Evolutionary conservation across 2,888 invertebrate species (phyloP), one percentile per base, ranked within the genome.

Genomic region (Drosophila percnosoma): DNA sequence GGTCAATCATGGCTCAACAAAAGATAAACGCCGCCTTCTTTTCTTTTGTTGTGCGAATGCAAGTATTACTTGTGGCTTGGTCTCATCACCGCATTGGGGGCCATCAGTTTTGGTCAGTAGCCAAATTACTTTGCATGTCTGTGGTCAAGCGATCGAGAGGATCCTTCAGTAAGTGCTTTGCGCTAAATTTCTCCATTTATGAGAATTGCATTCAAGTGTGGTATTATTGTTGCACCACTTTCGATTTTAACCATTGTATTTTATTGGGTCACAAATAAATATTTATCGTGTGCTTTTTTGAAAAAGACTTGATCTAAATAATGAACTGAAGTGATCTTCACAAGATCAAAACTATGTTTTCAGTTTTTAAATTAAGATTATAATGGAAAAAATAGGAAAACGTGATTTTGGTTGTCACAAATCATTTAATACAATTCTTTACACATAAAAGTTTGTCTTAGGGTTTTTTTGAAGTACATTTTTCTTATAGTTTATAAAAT

Each of bases 41-140:
- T 49, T 42, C 59, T 60, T 52, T 57, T 66, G 60, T 60, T 67
- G 38, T 31, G 21, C 40, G 29, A 49, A 18, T 24, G 11, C 38
- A 49, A 65, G 15, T n/a, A 4, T 36, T 13, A 40, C 34, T 53
- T 64, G 29, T 52, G 24, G 24, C 45, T 64, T 40, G 31, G 38
- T 27, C 15, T 18, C 45, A 29, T 42, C 59, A 65, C 67, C 63
- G 61, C 70, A 72, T 72, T 69, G 73, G 65, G 59, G 62, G 55
- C 52, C 54, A 62, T 42, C 66, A 54, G 38, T 71, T 52, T 80
- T 62, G 40, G 68, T 52, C 66, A 58, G 59, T 67, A 51, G 55
- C 66, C 62, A 67, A 78, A 68, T 72, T 80, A 7, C 66, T 59
- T 89, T 68, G 89, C 84, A 87, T 85, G 84, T 89, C 80, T 85